These are phyloP conservation scores for Pongo abelii DNA, from an alignment of 2,113 vertebrate species.

Conservation along the genomic window DNA sequence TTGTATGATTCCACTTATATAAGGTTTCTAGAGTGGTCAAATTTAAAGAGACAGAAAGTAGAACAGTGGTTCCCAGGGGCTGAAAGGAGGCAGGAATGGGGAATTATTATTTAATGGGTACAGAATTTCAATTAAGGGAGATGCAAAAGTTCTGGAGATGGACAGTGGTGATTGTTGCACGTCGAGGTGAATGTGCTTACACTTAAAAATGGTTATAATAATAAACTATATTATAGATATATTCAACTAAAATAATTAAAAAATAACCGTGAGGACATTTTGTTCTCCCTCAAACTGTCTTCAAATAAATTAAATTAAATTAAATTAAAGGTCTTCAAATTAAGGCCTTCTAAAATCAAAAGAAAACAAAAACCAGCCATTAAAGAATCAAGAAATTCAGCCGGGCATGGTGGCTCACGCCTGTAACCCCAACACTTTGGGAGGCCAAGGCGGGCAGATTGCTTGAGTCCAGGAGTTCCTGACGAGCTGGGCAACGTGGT, in stretches of 20 bases:
- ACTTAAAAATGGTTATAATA: neutral
- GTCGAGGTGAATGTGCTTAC: neutral
- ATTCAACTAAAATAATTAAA: neutral
- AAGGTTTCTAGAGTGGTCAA: too few species aligned
- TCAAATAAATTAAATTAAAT: neutral
- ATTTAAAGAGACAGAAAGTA: too few species aligned
- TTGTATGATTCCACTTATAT: too few species aligned
- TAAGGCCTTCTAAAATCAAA: neutral
- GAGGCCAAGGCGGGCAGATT: too few species aligned
- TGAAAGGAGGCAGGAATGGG: too few species aligned
- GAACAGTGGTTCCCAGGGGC: too few species aligned
- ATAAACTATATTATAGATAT: neutral
- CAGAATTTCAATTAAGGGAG: neutral
- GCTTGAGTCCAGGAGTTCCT: too few species aligned
- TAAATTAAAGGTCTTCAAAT: neutral
- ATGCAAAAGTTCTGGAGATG: neutral
- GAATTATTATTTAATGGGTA: too few species aligned
- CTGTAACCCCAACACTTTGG: too few species aligned
- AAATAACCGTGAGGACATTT: neutral
- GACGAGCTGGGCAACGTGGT: too few species aligned
- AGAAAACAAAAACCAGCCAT: neutral
- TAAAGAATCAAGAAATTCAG: neutral
- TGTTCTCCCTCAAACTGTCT: neutral
- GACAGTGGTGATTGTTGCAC: neutral
- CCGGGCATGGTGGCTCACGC: too few species aligned